These are phyloP conservation scores for Tetragonula clypearis DNA, from an alignment of 1,140 invertebrate species.

Conservation along the genomic window DNA sequence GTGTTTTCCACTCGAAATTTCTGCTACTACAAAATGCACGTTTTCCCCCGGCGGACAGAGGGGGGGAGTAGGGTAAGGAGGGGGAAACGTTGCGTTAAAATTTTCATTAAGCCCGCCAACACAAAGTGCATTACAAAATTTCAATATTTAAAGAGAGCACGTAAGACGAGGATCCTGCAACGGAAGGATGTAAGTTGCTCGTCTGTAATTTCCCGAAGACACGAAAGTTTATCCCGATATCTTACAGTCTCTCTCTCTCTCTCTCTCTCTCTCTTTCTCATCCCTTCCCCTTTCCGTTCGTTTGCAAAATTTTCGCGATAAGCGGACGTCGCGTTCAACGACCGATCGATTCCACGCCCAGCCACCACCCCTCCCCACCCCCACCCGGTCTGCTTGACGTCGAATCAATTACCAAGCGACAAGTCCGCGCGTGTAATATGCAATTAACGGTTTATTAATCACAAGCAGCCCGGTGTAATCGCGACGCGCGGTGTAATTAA, in stretches of 20 bases:
- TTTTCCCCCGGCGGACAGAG: no score
- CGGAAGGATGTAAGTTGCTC: conserved; percentile 5
- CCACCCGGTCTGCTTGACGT: background rate
- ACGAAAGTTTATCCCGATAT: background rate
- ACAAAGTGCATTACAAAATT: conserved; percentile 23
- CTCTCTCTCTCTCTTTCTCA: background rate
- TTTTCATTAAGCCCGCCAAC: conserved; percentile 6
- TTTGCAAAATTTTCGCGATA: background rate
- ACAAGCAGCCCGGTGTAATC: conserved; percentile 39
- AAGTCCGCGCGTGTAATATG: conserved; percentile 38
- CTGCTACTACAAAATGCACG: background rate
- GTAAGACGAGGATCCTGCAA: background rate
- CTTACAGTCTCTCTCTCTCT: background rate
- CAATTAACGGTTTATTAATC: conserved; percentile 56
- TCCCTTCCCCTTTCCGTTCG: no score
- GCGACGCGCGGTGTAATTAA: conserved; percentile 49
- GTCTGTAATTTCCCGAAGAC: conserved; percentile 23
- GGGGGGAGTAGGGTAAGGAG: no score
- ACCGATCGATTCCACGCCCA: conserved; percentile 2
- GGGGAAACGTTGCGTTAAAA: background rate
- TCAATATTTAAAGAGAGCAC: conserved; percentile 15
- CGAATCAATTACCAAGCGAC: conserved; percentile 43
- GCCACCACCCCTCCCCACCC: no score
- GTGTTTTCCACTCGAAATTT: background rate
- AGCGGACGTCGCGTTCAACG: background rate